These are phyloP conservation scores for Noctua pronuba DNA, from an alignment of 2,888 invertebrate species.

Conservation along the genomic window DNA sequence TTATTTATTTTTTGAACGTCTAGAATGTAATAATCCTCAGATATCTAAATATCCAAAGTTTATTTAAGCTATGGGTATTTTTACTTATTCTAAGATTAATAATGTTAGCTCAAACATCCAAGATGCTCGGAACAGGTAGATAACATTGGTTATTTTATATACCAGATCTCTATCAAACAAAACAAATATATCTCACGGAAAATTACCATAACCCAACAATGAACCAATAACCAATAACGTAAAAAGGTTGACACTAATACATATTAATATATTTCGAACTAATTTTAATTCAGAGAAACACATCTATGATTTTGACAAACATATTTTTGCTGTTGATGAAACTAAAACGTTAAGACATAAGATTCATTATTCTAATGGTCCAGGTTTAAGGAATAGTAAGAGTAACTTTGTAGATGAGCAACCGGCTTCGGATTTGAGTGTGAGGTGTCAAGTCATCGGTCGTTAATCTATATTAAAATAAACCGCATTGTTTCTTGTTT, in stretches of 20 bases:
- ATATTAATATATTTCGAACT: constrained; percentile 86
- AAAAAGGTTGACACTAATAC: constrained; percentile 86
- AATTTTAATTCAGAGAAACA: constrained; percentile 83
- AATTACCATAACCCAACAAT: constrained; percentile 85
- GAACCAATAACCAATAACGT: constrained; percentile 87
- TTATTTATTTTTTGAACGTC: not conserved
- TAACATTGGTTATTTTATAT: constrained; percentile 34
- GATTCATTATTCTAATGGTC: constrained; percentile 25
- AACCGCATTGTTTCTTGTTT: constrained; percentile 86
- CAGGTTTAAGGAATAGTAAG: constrained; percentile 23
- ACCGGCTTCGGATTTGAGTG: constrained; percentile 73
- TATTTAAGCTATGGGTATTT: not conserved
- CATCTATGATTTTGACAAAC: constrained; percentile 72
- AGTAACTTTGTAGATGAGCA: constrained; percentile 63
- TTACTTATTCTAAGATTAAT: not conserved
- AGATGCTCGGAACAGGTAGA: constrained; percentile 10
- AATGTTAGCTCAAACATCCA: not conserved
- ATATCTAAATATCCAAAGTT: not conserved
- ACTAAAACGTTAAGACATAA: constrained; percentile 22
- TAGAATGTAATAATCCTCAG: not conserved
- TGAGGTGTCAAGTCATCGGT: constrained; percentile 88
- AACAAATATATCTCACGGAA: constrained; percentile 75
- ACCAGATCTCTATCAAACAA: constrained; percentile 64
- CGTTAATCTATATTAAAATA: constrained; percentile 90
- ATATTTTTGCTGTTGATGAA: constrained; percentile 27